phyloP scores from a whole-genome alignment of 2,888 invertebrate genomes.

The Matsumyia berberina region DNA sequence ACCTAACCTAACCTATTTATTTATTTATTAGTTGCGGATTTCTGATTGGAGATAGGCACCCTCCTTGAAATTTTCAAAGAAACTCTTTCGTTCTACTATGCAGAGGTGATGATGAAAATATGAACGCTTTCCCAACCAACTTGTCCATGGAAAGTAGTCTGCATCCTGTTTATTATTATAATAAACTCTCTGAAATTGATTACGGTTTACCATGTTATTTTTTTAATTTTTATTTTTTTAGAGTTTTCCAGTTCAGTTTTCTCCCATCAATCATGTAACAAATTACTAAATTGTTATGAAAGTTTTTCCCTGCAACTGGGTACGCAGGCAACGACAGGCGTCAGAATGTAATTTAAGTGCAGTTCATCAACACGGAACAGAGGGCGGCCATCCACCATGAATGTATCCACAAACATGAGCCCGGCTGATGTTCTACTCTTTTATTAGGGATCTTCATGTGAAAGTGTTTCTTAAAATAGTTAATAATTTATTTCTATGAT shows the following conservation, averaged over 20 bases:
- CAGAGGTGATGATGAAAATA: too few species aligned
- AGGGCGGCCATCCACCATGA: constrained; percentile 51
- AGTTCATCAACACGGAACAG: constrained; percentile 51
- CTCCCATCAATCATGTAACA: constrained; percentile 64
- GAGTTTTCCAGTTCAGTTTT: constrained; percentile 13
- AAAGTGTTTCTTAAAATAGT: constrained; percentile 68
- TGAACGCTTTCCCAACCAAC: too few species aligned
- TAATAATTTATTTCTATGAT: constrained; percentile 64
- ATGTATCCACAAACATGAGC: constrained; percentile 41
- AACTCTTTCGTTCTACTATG: too few species aligned
- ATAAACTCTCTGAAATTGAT: constrained; percentile 16
- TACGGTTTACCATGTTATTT: not conserved
- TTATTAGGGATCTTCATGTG: constrained; percentile 36
- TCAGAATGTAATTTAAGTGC: constrained; percentile 72
- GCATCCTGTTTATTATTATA: not conserved
- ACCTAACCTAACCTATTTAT: too few species aligned
- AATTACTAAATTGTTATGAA: constrained; percentile 64
- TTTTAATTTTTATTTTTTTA: not conserved
- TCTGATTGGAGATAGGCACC: too few species aligned
- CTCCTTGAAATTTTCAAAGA: too few species aligned
- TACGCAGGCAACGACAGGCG: constrained; percentile 68
- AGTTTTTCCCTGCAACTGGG: constrained; percentile 32
- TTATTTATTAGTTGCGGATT: too few species aligned
- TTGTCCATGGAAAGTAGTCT: too few species aligned
- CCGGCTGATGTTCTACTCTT: constrained; percentile 41